These are phyloP conservation scores for Leptinotarsa texana DNA, from an alignment of 1,140 invertebrate genomes.

Conservation along the genomic window DNA sequence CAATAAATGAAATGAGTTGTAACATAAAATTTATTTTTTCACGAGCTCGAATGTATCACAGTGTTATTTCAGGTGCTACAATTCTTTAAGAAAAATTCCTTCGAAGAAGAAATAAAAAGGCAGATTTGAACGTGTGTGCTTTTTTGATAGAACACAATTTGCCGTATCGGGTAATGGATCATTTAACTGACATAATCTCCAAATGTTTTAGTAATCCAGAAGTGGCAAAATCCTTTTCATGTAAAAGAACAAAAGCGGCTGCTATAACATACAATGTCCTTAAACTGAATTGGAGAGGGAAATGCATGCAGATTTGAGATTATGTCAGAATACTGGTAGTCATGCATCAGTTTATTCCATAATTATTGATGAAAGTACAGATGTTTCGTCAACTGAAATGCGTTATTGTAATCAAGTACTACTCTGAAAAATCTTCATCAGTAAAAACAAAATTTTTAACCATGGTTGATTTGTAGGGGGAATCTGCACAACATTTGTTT, in stretches of 20 bases:
- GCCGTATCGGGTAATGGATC: constrained; percentile 37
- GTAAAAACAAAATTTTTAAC: constrained; percentile 30
- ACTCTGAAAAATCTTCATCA: constrained; percentile 1
- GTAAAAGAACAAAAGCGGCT: constrained; percentile 34
- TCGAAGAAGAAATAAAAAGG: constrained; percentile 34
- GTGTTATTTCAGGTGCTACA: background rate
- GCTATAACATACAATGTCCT: constrained; percentile 37
- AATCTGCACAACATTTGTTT: constrained; percentile 27
- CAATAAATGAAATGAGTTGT: too few relatives aligned
- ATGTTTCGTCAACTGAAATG: constrained; percentile 25
- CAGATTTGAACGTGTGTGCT: constrained; percentile 37
- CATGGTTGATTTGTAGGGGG: constrained; percentile 25
- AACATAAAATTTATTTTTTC: too few relatives aligned
- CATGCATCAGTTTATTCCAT: constrained; percentile 22
- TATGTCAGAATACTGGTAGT: background rate
- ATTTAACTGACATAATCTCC: constrained; percentile 37
- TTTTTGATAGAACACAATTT: constrained; percentile 41
- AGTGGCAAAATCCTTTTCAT: constrained; percentile 34
- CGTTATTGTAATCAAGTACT: constrained; percentile 29
- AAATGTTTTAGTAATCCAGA: constrained; percentile 34
- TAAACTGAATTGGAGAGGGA: constrained; percentile 27
- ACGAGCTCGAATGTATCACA: background rate
- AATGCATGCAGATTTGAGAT: constrained; percentile 10
- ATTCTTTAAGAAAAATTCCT: constrained; percentile 23
- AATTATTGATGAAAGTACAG: constrained; percentile 29